Percentiles rank a stretch among this genome's conserved stretches.
Evolutionary conservation across 1,140 invertebrate genomes (phyloP).

Genomic region (Leptopilina clavipes): DNA sequence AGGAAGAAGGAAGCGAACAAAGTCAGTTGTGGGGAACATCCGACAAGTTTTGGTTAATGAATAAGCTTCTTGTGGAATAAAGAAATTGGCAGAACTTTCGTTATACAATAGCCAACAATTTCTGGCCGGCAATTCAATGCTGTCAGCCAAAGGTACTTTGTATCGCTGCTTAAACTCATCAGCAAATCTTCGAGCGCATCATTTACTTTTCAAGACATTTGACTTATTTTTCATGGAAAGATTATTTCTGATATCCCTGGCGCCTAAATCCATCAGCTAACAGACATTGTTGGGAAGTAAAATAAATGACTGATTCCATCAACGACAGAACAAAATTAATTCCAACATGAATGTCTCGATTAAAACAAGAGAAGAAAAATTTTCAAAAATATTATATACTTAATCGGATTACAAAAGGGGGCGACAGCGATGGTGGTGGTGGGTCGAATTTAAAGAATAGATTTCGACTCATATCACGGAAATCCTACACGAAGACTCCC

Average conservation of each 20-base stretch:
- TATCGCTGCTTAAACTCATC: background rate
- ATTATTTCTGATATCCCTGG: background rate
- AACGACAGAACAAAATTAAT: too few species aligned
- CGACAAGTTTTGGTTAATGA: too few species aligned
- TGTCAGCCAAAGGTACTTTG: constrained; percentile 8
- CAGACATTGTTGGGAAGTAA: too few species aligned
- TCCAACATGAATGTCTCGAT: background rate
- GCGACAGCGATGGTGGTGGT: background rate
- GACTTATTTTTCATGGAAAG: background rate
- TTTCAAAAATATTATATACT: background rate
- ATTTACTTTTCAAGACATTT: constrained; percentile 1
- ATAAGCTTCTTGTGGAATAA: background rate
- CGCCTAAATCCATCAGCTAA: constrained; percentile 2
- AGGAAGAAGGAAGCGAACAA: too few species aligned
- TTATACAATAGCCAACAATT: constrained; percentile 8
- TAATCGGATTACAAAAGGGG: constrained; percentile 14
- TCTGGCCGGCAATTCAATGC: background rate
- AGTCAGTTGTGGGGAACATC: too few species aligned
- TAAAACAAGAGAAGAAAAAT: constrained; percentile 3
- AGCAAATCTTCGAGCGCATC: background rate
- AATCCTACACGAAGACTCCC: constrained; percentile 13
- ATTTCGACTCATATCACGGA: constrained; percentile 8
- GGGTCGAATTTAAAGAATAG: constrained; percentile 23
- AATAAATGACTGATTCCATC: too few species aligned
- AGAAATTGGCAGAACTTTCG: background rate